Conservation (phyloP, 2,888 invertebrate species). For the Macroteleia sp. region DNA sequence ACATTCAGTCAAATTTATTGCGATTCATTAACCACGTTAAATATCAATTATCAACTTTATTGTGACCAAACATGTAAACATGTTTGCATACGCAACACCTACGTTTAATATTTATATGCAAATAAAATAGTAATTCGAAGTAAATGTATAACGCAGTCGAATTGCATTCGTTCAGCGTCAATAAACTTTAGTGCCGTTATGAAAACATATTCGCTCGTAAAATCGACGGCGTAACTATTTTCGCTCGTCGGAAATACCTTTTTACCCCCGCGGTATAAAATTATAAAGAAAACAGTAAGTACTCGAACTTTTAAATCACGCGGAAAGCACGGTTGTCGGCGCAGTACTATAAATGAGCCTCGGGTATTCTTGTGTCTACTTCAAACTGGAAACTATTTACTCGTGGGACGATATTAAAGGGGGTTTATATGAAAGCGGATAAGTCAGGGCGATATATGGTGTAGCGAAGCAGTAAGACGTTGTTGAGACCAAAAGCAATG, state of each 20-base stretch:
- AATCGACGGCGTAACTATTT: conserved; percentile 9
- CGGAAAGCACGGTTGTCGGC: conserved; percentile 41
- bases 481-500: conserved; percentile 68
- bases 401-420: conserved; percentile 76
- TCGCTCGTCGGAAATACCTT: conserved; percentile 6
- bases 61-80: too few relatives aligned
- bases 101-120: background rate
- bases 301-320: conserved; percentile 44
- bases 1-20: too few relatives aligned
- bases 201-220: conserved; percentile 3
- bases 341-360: conserved; percentile 47
- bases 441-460: conserved; percentile 74
- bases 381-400: conserved; percentile 78
- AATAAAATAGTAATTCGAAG: conserved; percentile 5
- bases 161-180: conserved; percentile 5
- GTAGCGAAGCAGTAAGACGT: conserved; percentile 65
- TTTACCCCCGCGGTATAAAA: conserved; percentile 3
- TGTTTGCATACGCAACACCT: too few relatives aligned
- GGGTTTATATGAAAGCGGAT: conserved; percentile 74
- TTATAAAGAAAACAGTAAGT: conserved; percentile 39
- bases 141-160: background rate
- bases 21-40: too few relatives aligned
- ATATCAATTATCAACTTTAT: too few relatives aligned
- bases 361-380: conserved; percentile 65
- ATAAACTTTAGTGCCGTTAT: conserved; percentile 7